Base-by-base conservation (phyloP, 2,888 invertebrate species). In the Nipponacmea schrenckii region DNA sequence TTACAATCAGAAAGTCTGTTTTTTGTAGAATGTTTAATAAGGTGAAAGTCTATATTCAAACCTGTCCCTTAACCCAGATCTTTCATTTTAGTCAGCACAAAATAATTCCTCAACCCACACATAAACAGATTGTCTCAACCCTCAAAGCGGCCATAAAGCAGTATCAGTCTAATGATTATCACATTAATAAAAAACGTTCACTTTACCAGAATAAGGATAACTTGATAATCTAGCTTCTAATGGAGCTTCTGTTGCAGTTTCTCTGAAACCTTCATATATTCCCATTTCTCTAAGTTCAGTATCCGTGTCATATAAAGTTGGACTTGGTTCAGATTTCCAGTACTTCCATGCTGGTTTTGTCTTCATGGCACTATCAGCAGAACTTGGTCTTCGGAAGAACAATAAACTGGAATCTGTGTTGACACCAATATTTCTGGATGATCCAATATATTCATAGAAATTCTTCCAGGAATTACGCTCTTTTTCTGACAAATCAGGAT, bases 311-410 rank as follows among this genome's bases (percentile, higher is more conserved):
- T 81, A 75, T 68, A 83, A 69, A 7, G 76, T 69, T 3, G 86
- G 86, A 45, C 78, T 77, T 1, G 83, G 79, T 24, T 86, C 84
- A 46, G 72, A 82, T 26, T 78, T 71, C 87, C 87, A 88, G 75
- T 87, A 87, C 69, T 80, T 81, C 85, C 85, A 86, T 3, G 76
- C 74, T 26, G 84, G 84, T 56, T 77, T 70, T 10, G 56, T 66
- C 17, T 17, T 56, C 20, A 24, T 1, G 20, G 56, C 20, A 56
- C 56, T 56, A 56, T 56, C 24, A 39, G 39, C 39, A 39, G 39
- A 39, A 17, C 68, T 68, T 5, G 72, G 39, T 0, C 74, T 72
- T 1, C 64, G 62, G 56, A 74, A 76, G 46, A 79, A 80, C 62
- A 80, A 68, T 17, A 80, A 74, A 68, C 80, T 81, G 15, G 80